Conservation (phyloP, 2,113 vertebrate species). For the Carollia perspicillata region DNA sequence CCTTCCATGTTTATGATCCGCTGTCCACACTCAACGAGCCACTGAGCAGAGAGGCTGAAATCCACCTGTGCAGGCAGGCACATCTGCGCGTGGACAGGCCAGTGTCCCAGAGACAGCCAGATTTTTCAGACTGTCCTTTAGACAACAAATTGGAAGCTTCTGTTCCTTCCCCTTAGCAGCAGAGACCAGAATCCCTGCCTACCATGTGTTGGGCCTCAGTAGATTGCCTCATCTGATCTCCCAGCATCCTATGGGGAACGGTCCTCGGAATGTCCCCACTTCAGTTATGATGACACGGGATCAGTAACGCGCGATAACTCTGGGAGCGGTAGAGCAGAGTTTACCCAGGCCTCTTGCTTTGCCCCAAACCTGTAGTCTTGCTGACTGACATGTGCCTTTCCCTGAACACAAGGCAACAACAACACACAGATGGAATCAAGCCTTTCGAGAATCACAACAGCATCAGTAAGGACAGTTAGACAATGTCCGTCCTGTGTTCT, state of each 20-base stretch:
- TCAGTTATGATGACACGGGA: not conserved
- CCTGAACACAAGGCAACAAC: not conserved
- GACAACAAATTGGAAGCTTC: not conserved
- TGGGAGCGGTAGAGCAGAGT: not conserved
- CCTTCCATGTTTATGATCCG: not conserved
- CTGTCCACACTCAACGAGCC: fast-evolving
- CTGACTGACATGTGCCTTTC: not conserved
- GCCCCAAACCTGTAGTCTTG: not conserved
- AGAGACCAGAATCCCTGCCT: not conserved
- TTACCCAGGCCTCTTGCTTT: not conserved
- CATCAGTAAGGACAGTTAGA: not conserved
- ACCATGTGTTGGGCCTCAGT: not conserved
- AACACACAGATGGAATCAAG: not conserved
- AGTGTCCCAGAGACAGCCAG: not conserved
- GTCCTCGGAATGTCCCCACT: not conserved
- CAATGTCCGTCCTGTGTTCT: not conserved
- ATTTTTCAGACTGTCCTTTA: not conserved
- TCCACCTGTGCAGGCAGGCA: too few species aligned
- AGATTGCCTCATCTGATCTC: not conserved
- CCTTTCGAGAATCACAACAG: not conserved
- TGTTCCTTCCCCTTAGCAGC: not conserved
- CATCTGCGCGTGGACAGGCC: not conserved
- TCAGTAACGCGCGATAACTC: not conserved
- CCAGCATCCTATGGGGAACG: not conserved
- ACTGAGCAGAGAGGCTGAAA: not conserved